Conservation (phyloP, 2,888 invertebrate genomes). For the Stictocephala bisonia region DNA sequence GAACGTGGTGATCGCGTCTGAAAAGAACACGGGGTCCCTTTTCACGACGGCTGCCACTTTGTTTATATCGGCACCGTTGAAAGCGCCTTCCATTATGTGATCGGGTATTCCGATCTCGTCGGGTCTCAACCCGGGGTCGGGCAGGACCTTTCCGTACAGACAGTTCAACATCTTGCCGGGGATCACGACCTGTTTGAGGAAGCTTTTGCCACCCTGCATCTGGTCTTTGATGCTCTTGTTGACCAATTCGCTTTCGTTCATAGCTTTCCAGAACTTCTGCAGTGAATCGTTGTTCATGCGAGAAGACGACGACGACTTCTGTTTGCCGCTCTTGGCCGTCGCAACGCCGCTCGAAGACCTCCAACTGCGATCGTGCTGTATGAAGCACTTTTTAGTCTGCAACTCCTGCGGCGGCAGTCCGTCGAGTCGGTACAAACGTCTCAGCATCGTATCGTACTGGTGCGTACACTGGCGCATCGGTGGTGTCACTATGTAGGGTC, state of each 20-base stretch:
- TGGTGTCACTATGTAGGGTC: neutral
- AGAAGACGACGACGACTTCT: neutral
- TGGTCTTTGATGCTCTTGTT: conserved; percentile 16
- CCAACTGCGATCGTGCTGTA: neutral
- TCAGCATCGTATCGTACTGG: neutral
- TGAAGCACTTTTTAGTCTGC: neutral
- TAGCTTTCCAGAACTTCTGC: neutral
- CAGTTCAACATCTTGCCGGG: conserved; percentile 11
- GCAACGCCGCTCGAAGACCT: neutral
- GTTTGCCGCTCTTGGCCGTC: neutral
- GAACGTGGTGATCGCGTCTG: conserved; percentile 13
- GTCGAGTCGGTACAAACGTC: neutral
- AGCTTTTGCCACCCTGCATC: conserved; percentile 8
- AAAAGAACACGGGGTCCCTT: conserved; percentile 10
- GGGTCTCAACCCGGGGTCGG: neutral
- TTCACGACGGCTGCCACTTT: neutral
- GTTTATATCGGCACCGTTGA: neutral
- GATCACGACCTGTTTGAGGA: conserved; percentile 7
- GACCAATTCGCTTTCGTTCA: conserved; percentile 8
- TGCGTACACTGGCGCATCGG: neutral
- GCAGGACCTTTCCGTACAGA: conserved; percentile 6
- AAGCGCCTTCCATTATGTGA: neutral
- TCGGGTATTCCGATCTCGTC: neutral
- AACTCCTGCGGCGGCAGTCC: neutral
- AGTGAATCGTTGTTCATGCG: neutral